Evolutionary conservation across 2,888 invertebrate species (phyloP).

Genomic region (Lepetodrilus schrolli): DNA sequence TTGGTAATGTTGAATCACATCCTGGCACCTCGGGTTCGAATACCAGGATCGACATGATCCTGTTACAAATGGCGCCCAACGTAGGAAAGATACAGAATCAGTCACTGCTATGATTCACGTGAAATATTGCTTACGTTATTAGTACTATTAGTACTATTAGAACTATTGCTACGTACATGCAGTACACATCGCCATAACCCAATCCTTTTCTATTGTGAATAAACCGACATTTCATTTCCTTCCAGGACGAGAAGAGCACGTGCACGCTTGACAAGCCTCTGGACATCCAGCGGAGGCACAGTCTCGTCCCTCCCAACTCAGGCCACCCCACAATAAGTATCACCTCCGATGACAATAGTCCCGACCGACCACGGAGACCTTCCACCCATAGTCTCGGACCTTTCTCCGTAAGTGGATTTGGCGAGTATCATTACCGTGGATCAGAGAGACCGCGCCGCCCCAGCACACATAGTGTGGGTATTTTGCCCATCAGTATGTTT

Average conservation of each 20-base stretch:
- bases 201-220: too few relatives aligned
- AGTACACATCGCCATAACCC: too few relatives aligned
- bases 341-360: constrained; percentile 60
- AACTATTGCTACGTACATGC: too few relatives aligned
- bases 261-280: constrained; percentile 45
- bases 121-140: too few relatives aligned
- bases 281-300: constrained; percentile 60
- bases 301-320: constrained; percentile 59
- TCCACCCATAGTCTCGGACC: constrained; percentile 73
- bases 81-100: too few relatives aligned
- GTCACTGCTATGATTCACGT: too few relatives aligned
- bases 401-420: constrained; percentile 49
- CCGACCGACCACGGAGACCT: constrained; percentile 64
- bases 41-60: too few relatives aligned
- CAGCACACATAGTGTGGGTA: constrained; percentile 66
- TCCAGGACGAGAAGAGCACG: constrained; percentile 55
- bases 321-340: constrained; percentile 60
- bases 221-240: too few relatives aligned
- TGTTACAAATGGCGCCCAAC: too few relatives aligned
- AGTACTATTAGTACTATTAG: too few relatives aligned
- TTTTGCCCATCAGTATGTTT: constrained; percentile 66
- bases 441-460: constrained; percentile 48
- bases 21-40: too few relatives aligned
- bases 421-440: constrained; percentile 45
- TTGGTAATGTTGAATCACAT: too few relatives aligned